phyloP scores from a whole-genome alignment of 2,797 vertebrate genomes.

The Nyctalus aviator region DNA sequence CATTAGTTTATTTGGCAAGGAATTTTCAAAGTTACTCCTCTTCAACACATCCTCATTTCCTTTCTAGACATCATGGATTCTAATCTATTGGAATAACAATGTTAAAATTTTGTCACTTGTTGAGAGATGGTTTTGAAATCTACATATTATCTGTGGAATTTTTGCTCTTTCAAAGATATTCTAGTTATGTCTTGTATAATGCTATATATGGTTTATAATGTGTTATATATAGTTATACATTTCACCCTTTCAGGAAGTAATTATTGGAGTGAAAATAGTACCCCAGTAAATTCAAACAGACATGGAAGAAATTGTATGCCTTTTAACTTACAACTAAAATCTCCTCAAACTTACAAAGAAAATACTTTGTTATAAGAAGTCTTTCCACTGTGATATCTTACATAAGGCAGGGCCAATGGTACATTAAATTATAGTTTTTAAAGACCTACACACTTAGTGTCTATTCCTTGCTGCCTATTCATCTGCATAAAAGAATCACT shows the following conservation, averaged over 20 bases:
- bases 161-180: not conserved
- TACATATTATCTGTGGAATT: not conserved
- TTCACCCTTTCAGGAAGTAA: not conserved
- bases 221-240: not conserved
- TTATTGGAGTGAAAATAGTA: not conserved
- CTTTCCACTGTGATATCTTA: not conserved
- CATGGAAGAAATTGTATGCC: not conserved
- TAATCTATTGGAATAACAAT: not conserved
- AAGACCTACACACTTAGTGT: not conserved
- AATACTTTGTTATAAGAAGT: not conserved
- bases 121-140: not conserved
- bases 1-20: not conserved
- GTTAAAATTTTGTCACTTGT: not conserved
- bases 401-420: not conserved
- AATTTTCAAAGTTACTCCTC: not conserved
- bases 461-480: not conserved
- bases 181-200: not conserved
- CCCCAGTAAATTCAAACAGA: not conserved
- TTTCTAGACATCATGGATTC: not conserved
- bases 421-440: not conserved
- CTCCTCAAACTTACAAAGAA: not conserved
- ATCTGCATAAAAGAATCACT: not conserved
- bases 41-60: not conserved
- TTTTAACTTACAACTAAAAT: not conserved
- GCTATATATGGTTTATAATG: not conserved